phyloP scores from a whole-genome alignment of 2,888 invertebrate species.

The Rotaria macrura region DNA sequence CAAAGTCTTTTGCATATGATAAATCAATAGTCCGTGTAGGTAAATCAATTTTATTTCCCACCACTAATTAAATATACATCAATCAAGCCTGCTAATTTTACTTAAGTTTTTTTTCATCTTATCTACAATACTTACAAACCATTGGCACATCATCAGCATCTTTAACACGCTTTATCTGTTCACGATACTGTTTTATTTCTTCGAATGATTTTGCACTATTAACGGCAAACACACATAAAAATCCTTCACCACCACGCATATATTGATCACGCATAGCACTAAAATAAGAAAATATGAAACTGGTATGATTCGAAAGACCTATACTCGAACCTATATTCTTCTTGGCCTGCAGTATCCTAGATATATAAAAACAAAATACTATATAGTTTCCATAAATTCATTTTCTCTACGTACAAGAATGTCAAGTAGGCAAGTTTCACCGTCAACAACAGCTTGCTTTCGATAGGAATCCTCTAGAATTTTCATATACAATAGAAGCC shows the following conservation, averaged over 20 bases:
- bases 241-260: slow-evolving; percentile 98
- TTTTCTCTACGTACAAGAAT: slow-evolving; percentile 58
- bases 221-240: slow-evolving; percentile 93
- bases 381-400: too few relatives aligned
- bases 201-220: slow-evolving; percentile 98
- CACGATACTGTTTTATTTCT: slow-evolving; percentile 81
- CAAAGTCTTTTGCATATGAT: slow-evolving; percentile 82
- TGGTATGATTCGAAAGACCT: neutral
- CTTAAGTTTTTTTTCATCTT: too few relatives aligned
- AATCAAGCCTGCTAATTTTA: neutral
- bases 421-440: slow-evolving; percentile 93
- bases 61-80: slow-evolving; percentile 54
- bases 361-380: neutral
- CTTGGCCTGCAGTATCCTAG: slow-evolving; percentile 91
- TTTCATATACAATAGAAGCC: too few relatives aligned
- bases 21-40: slow-evolving; percentile 86
- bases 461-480: slow-evolving; percentile 82
- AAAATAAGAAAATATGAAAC: slow-evolving; percentile 36
- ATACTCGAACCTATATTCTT: slow-evolving; percentile 66
- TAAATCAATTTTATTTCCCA: slow-evolving; percentile 97
- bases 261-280: slow-evolving; percentile 99
- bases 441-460: slow-evolving; percentile 81
- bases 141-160: slow-evolving; percentile 98
- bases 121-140: slow-evolving; percentile 60
- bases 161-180: slow-evolving; percentile 83